phyloP scores from a whole-genome alignment of 2,888 invertebrate genomes.

The Brachylomia viminalis region DNA sequence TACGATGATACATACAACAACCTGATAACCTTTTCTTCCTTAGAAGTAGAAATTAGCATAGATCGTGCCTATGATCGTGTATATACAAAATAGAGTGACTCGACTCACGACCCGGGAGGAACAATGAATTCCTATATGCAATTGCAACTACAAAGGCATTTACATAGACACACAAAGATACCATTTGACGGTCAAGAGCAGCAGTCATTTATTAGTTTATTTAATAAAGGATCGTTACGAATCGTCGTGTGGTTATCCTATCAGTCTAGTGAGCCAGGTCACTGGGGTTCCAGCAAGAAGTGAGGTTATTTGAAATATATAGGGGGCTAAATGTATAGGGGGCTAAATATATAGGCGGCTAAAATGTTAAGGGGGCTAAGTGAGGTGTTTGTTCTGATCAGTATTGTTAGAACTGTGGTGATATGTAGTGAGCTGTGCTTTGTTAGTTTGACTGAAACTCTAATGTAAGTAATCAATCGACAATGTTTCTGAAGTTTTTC shows the following conservation, averaged over 20 bases:
- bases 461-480: not conserved
- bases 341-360: not conserved
- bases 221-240: conserved; percentile 23
- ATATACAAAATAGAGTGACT: not conserved
- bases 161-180: conserved; percentile 24
- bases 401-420: conserved; percentile 1
- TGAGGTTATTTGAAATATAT: conserved; percentile 10
- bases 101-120: not conserved
- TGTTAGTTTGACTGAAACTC: not conserved
- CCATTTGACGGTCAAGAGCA: conserved; percentile 21
- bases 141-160: conserved; percentile 31
- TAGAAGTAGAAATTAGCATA: not conserved
- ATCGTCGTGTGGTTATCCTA: conserved; percentile 46
- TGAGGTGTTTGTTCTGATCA: conserved; percentile 8
- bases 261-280: conserved; percentile 46
- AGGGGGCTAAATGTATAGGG: not conserved
- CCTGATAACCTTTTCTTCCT: not conserved
- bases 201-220: conserved; percentile 10
- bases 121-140: conserved; percentile 19
- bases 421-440: not conserved
- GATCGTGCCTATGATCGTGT: not conserved
- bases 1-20: not conserved
- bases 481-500: no score
- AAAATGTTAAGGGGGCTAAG: not conserved
- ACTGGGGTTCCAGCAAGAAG: conserved; percentile 26